Conservation (phyloP, 2,797 vertebrate species). For the Ctenopoma multispine region DNA sequence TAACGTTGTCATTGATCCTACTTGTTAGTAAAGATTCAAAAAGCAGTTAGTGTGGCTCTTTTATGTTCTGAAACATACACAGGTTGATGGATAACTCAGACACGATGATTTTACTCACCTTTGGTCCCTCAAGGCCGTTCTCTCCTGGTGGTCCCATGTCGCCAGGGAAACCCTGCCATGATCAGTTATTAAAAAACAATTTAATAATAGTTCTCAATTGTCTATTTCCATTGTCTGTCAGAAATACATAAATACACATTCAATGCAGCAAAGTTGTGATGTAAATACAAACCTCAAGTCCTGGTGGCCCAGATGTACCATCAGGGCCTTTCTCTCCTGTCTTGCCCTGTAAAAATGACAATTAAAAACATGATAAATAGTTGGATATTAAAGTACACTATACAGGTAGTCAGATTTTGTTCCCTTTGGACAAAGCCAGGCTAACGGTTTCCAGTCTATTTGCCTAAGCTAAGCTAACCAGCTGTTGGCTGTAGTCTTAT, state of each 20-base stretch:
- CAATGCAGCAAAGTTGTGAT: background rate
- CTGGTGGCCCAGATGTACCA: constrained; percentile 90
- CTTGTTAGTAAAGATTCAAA: background rate
- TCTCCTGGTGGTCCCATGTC: constrained; percentile 97
- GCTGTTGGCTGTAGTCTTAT: background rate
- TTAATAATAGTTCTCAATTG: too few relatives aligned
- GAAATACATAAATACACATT: background rate
- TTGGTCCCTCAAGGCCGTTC: constrained; percentile 94
- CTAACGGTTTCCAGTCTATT: background rate
- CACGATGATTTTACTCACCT: constrained; percentile 84
- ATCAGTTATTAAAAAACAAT: constrained; percentile 22
- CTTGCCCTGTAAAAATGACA: constrained; percentile 85
- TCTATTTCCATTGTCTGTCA: background rate
- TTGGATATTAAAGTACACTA: background rate
- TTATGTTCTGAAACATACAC: background rate
- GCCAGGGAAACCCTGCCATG: constrained; percentile 93
- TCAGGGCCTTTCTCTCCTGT: constrained; percentile 91
- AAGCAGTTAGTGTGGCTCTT: background rate
- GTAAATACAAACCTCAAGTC: constrained; percentile 89
- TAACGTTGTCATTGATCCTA: background rate
- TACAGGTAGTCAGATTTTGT: background rate
- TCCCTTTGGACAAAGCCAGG: background rate
- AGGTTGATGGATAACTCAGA: background rate
- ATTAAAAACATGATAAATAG: constrained; percentile 6
- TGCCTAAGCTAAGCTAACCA: constrained; percentile 1